These are phyloP conservation scores for Omphaloscelis lunosa DNA, from an alignment of 2,888 invertebrate species.

Conservation along the genomic window DNA sequence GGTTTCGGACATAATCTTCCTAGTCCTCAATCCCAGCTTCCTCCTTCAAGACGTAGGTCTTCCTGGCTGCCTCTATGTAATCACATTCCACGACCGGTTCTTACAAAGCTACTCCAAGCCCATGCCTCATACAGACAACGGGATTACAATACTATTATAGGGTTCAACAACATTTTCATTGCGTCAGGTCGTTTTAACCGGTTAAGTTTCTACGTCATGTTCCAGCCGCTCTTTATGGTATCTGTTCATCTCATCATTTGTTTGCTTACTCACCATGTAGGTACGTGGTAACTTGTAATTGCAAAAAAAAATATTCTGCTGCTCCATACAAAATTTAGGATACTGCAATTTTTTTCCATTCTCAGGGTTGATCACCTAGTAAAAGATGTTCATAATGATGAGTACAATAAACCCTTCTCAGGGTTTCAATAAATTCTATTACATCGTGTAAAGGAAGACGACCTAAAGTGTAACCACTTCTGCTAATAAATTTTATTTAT, in stretches of 20 bases:
- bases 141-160: conserved; percentile 23
- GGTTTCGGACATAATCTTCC: not conserved
- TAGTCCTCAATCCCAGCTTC: not conserved
- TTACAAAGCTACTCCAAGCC: not conserved
- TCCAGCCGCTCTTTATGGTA: not conserved
- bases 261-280: not conserved
- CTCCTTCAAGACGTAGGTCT: not conserved
- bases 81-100: conserved; percentile 34
- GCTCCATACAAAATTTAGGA: not conserved
- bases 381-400: not conserved
- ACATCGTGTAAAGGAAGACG: not conserved
- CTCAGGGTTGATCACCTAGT: not conserved
- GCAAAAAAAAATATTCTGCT: not conserved
- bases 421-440: not conserved
- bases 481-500: not conserved
- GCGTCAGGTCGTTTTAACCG: conserved; percentile 26
- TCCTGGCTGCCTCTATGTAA: not conserved
- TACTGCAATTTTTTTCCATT: not conserved
- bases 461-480: too few relatives aligned
- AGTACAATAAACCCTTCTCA: not conserved
- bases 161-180: conserved; percentile 34
- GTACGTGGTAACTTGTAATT: rapidly evolving
- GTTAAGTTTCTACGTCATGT: conserved; percentile 20
- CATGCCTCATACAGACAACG: conserved; percentile 12
- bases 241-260: not conserved